Base-by-base conservation (phyloP, 2,888 invertebrate species). In the Poecilus cupreus region DNA sequence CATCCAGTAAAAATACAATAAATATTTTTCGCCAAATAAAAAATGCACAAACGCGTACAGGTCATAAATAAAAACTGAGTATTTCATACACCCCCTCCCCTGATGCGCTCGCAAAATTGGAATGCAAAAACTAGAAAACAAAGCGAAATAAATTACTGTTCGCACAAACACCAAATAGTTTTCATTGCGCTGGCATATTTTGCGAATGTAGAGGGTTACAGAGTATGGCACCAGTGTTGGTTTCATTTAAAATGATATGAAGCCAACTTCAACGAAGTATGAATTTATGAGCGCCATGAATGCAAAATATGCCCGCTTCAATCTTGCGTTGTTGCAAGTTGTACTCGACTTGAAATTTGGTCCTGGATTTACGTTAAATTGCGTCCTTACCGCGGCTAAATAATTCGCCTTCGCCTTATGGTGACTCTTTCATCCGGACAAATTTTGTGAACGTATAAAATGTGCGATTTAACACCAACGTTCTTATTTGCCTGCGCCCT, bases 61-160 rank as follows among this genome's bases (percentile, higher is more conserved):
- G 77, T 10, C 60, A 77, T 77, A 77, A 77, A 77, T 77, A 77
- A 77, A 76, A 60, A 75, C 46, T 24, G 24, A 74, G 32, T 32
- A 75, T 75, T 51, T 11, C 74, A 4, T 20, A 10, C 22, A n/a
- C 8, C 72, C 13, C 32, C 32, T 1, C 22, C 1, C 49, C 18
- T 24, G 11, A 49, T 49, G 46, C 22, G 74, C 49, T 13, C 49
- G 37, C 43, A 77, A 77, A 76, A 77, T 77, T 77, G 57, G 77
- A 77, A 77, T 77, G 43, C 60, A 77, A 77, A 77, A 77, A 75
- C 75, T 49, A 75, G 75, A 75, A 75, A 77, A 77, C 60, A 77
- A 77, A 77, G 60, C 60, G 60, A 77, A 60, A 77, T 77, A 64
- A 77, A 77, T 77, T 60, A 76, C 76, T 37, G 57, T 57, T 75